A percentile compares a stretch with the other conserved stretches of the same genome.
Conservation (phyloP, 1,140 invertebrate species). For the Apis mellifera region DNA sequence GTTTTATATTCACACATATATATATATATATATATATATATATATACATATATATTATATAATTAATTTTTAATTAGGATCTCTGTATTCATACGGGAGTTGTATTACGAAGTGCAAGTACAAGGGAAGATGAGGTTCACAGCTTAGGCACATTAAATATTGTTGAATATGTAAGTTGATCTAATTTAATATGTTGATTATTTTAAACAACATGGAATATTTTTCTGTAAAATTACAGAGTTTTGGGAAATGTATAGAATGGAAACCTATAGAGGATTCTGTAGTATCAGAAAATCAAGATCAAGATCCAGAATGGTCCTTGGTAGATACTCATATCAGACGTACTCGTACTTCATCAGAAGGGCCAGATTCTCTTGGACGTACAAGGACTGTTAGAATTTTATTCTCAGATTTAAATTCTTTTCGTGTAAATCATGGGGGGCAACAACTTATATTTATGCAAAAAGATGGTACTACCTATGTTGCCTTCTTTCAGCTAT, state of each 20-base stretch:
- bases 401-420: conserved; percentile 85
- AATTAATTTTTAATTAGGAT: conserved; percentile 71
- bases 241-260: conserved; percentile 86
- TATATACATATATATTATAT: too few species aligned
- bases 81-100: conserved; percentile 79
- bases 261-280: conserved; percentile 88
- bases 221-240: conserved; percentile 69
- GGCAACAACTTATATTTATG: conserved; percentile 87
- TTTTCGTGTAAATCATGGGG: conserved; percentile 85
- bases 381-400: conserved; percentile 84
- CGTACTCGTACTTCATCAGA: conserved; percentile 80
- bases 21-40: neutral
- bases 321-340: conserved; percentile 88
- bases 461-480: conserved; percentile 88
- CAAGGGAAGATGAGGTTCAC: conserved; percentile 78
- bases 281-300: conserved; percentile 88
- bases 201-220: neutral
- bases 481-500: conserved; percentile 92
- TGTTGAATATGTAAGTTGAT: conserved; percentile 79
- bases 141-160: conserved; percentile 79
- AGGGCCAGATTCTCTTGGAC: conserved; percentile 81
- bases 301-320: conserved; percentile 91
- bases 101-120: conserved; percentile 74
- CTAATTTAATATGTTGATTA: neutral
- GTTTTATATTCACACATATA: neutral